Conservation (phyloP, 2,888 invertebrate genomes). For the Lottia scabra region DNA sequence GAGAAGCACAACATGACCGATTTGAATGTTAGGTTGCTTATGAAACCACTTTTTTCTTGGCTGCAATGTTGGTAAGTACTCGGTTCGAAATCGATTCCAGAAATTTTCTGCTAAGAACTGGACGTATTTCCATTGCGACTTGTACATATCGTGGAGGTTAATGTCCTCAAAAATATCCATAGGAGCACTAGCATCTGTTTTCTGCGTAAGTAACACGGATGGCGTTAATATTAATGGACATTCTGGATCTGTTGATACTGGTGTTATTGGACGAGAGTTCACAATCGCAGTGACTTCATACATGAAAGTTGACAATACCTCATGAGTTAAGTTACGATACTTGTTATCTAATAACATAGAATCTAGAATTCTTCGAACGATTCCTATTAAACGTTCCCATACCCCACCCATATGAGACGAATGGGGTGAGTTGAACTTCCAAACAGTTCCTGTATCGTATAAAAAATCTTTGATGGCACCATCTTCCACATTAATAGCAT, state of each 20-base stretch:
- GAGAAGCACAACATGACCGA: background rate
- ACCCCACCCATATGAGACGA: conserved; percentile 33
- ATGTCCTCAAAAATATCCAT: background rate
- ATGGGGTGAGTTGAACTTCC: conserved; percentile 34
- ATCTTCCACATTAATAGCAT: too few species aligned
- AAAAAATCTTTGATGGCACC: background rate
- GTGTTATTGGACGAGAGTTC: conserved; percentile 22
- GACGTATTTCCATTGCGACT: conserved; percentile 20
- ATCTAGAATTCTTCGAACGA: conserved; percentile 30
- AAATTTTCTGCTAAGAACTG: conserved; percentile 15
- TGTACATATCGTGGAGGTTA: conserved; percentile 5
- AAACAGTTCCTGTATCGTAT: conserved; percentile 12
- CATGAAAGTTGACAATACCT: conserved; percentile 29
- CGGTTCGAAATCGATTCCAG: background rate
- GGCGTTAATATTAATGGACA: conserved; percentile 6
- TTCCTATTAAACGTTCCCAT: conserved; percentile 33
- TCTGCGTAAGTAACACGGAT: conserved; percentile 13
- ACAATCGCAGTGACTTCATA: conserved; percentile 31
- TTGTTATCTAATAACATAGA: conserved; percentile 22
- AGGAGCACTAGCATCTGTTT: background rate
- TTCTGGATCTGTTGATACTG: conserved; percentile 16
- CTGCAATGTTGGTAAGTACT: conserved; percentile 1
- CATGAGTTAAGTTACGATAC: conserved; percentile 25
- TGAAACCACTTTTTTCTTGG: background rate
- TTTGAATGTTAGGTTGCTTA: background rate